Percentiles rank a stretch among this genome's conserved stretches.
Conservation (phyloP, 2,888 invertebrate species). For the Coleophora deauratella region DNA sequence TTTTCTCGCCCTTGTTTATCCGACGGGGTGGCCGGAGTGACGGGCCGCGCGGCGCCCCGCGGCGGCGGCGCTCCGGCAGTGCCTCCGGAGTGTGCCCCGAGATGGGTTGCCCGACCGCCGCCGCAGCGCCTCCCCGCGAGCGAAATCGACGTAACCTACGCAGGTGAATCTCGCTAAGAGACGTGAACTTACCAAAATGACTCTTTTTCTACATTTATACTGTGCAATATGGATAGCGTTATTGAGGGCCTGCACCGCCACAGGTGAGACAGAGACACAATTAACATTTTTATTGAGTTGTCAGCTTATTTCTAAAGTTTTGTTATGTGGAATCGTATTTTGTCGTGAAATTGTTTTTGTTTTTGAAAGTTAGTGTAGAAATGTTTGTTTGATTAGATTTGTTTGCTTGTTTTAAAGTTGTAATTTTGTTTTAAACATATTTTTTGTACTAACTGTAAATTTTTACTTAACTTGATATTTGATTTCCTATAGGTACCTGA, state of each 20-base stretch:
- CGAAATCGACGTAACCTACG: constrained; percentile 34
- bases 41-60: constrained; percentile 24
- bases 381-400: too few species aligned
- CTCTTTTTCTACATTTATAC: constrained; percentile 69
- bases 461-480: too few species aligned
- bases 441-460: too few species aligned
- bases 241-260: constrained; percentile 52
- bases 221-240: constrained; percentile 64
- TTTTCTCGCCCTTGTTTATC: constrained; percentile 70
- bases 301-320: constrained; percentile 44
- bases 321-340: constrained; percentile 15
- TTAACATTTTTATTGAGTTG: constrained; percentile 60
- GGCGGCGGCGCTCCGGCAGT: constrained; percentile 51
- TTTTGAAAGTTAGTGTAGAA: too few species aligned
- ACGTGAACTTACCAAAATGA: constrained; percentile 36
- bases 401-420: too few species aligned
- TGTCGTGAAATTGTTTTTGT: background rate
- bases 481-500: too few species aligned
- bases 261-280: constrained; percentile 60
- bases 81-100: constrained; percentile 45
- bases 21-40: constrained; percentile 42
- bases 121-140: constrained; percentile 31
- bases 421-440: too few species aligned
- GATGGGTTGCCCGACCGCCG: constrained; percentile 58
- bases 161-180: constrained; percentile 40